Evolutionary conservation across 2,113 vertebrate species (phyloP).

Genomic region (Machaerirhynchus nigripectus): DNA sequence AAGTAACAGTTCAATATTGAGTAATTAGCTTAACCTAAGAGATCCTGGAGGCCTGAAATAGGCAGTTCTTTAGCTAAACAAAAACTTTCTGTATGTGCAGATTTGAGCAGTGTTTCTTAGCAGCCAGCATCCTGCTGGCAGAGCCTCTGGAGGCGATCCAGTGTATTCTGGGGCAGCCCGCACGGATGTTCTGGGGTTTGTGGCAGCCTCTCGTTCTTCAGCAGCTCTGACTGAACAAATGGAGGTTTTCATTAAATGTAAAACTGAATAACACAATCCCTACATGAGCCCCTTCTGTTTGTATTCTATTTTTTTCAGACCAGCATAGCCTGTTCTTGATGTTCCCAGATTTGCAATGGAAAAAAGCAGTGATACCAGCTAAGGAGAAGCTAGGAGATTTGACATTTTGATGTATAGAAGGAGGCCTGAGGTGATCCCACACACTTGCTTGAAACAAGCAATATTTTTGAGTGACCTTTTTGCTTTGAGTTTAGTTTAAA

Average conservation of each 20-base stretch:
- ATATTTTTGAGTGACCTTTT: neutral
- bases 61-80: neutral
- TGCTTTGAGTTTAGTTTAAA: neutral
- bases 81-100: neutral
- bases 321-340: neutral
- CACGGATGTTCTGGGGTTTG: neutral
- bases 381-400: neutral
- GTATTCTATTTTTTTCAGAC: neutral
- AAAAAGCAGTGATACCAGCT: neutral
- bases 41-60: neutral
- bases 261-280: neutral
- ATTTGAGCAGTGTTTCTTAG: neutral
- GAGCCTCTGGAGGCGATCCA: neutral
- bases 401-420: neutral
- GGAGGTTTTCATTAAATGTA: constrained; percentile 35
- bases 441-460: neutral
- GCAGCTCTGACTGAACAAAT: constrained; percentile 8
- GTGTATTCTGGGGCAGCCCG: neutral
- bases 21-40: neutral
- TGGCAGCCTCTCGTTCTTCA: neutral
- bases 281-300: neutral
- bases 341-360: neutral
- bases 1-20: neutral
- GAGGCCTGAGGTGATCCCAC: neutral
- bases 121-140: neutral